Percentiles rank a stretch among this genome's conserved stretches.
phyloP scores from a whole-genome alignment of 92 coral and sea anemone species.

The Metridium senile region DNA sequence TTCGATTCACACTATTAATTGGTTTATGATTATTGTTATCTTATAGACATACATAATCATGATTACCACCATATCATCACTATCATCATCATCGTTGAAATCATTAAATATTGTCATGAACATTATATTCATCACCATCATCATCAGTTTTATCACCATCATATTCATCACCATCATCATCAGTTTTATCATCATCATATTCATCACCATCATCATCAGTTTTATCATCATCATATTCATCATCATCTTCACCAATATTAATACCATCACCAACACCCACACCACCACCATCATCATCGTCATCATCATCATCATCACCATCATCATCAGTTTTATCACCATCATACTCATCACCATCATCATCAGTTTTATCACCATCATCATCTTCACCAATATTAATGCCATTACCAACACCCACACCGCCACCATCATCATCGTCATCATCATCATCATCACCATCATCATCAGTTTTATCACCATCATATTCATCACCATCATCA shows the following conservation, averaged over 20 bases:
- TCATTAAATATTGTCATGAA: too few relatives aligned
- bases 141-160: neutral
- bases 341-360: neutral
- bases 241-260: neutral
- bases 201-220: neutral
- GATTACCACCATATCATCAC: neutral
- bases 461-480: too few relatives aligned
- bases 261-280: too few relatives aligned
- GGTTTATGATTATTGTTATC: too few relatives aligned
- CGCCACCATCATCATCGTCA: neutral
- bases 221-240: neutral
- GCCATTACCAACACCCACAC: neutral
- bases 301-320: neutral
- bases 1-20: too few relatives aligned
- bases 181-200: neutral
- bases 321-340: neutral
- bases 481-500: too few relatives aligned
- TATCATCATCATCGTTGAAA: slow-evolving; percentile 1
- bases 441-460: slow-evolving; percentile 6
- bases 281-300: too few relatives aligned
- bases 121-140: neutral
- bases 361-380: neutral
- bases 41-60: neutral
- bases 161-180: neutral
- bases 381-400: neutral